Percentiles rank a stretch among this genome's conserved stretches.
Evolutionary conservation across 2,797 vertebrate genomes (phyloP).

Genomic region (Melanotaenia trifasciata): DNA sequence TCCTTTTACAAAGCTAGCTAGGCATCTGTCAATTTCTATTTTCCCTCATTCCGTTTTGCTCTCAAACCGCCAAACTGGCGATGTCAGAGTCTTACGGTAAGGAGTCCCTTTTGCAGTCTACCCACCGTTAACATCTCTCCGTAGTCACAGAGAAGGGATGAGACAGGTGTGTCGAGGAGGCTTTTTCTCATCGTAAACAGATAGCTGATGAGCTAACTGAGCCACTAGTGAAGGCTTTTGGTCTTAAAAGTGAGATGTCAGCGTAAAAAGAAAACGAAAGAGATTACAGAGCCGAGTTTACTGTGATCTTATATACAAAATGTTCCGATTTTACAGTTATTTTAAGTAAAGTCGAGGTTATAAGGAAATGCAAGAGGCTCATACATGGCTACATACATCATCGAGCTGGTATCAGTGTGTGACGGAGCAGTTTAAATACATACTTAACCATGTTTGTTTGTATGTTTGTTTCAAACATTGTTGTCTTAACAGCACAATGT

Average conservation of each 20-base stretch:
- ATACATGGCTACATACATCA: slow-evolving; percentile 6
- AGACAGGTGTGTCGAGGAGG: slow-evolving; percentile 62
- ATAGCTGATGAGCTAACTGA: slow-evolving; percentile 70
- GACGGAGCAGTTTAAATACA: neutral
- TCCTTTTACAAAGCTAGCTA: slow-evolving; percentile 64
- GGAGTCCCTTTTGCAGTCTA: slow-evolving; percentile 13
- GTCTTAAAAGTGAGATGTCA: slow-evolving; percentile 49
- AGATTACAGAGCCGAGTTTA: neutral
- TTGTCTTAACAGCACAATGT: neutral
- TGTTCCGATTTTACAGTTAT: neutral
- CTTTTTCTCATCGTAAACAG: slow-evolving; percentile 58
- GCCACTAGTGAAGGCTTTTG: slow-evolving; percentile 29
- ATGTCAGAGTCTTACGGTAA: slow-evolving; percentile 90
- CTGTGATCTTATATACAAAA: neutral
- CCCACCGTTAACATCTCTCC: neutral
- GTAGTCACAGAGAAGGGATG: slow-evolving; percentile 17
- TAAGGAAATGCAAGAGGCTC: slow-evolving; percentile 9
- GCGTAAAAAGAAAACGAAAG: neutral
- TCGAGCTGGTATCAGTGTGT: slow-evolving; percentile 9
- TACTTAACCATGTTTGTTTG: neutral
- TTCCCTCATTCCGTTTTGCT: neutral
- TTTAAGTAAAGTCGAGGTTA: neutral
- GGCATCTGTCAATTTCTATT: slow-evolving; percentile 47
- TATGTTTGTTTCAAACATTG: neutral
- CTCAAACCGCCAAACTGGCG: slow-evolving; percentile 63